A percentile compares a stretch with the other conserved stretches of the same genome.
These are phyloP conservation scores for Mnemiopsis leidyi DNA, from an alignment of 37 sponge, comb jelly and placozoan genomes.

Conservation along the genomic window DNA sequence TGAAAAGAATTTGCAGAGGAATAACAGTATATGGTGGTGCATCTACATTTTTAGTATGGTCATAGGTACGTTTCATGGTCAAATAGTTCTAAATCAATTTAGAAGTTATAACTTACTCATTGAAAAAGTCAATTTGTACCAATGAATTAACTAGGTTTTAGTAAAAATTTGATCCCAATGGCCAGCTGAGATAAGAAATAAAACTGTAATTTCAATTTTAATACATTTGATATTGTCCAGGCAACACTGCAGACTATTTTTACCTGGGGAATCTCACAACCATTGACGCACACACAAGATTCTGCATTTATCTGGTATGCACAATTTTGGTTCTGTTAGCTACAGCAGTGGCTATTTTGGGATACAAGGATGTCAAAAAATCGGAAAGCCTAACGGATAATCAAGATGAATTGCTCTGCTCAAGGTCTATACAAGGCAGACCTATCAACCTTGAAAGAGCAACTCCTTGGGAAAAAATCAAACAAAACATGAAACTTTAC, in stretches of 20 bases:
- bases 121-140: too few relatives aligned
- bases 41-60: constrained; percentile 41
- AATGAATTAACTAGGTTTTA: too few relatives aligned
- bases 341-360: background rate
- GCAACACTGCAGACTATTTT: constrained; percentile 41
- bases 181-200: too few relatives aligned
- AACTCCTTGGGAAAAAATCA: background rate
- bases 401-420: background rate
- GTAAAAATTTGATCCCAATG: too few relatives aligned
- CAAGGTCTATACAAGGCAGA: background rate
- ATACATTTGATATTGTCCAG: too few relatives aligned
- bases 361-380: background rate
- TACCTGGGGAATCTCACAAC: constrained; percentile 28
- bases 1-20: background rate
- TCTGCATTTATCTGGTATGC: background rate
- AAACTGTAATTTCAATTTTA: too few relatives aligned
- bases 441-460: background rate
- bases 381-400: background rate
- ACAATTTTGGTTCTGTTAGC: background rate
- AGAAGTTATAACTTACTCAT: too few relatives aligned
- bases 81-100: too few relatives aligned
- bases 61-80: constrained; percentile 3
- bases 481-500: background rate
- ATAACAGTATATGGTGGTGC: constrained; percentile 55
- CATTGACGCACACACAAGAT: background rate